Base-by-base conservation (phyloP, 2,888 invertebrate genomes). In the Cephalotes varians region DNA sequence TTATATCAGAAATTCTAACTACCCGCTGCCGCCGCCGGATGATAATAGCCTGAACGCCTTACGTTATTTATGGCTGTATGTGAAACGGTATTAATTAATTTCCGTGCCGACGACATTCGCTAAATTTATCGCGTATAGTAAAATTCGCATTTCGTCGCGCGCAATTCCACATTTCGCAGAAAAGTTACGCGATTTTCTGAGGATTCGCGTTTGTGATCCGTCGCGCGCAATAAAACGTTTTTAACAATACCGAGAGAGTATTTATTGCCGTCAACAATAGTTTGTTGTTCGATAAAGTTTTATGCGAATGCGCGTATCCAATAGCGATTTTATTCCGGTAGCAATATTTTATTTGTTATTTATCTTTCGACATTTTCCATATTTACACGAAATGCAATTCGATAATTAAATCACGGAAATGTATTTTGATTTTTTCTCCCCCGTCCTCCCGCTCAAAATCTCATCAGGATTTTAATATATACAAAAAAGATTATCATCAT, bases 51-150 rank as follows among this genome's bases (percentile, higher is more conserved):
- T 7, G 28, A 80, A 49, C 40, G 25, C 54, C 51, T 74, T 74
- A 64, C 54, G 64, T 81, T 81, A 73, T 64, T 67, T 79, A 69
- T 69, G 64, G 25, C 64, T 34, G 21, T 18, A 64, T n/a, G 56
- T 34, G 34, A 44, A 79, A 56, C 25, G 40, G 25, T 54, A 44
- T 69, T 67, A 69, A 79, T 79, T 79, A 79, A 79, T 79, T 79
- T 69, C 56, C 56, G 54, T 25, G n/a, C 12, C 44, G 77, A 15
- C 34, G 56, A 56, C 56, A 34, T 37, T 47, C 31, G 40, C 15
- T 21, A 21, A 69, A 79, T 79, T 58, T 79, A 79, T 34, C 69
- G 34, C 18, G 44, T 56, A 25, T 28, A 31, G 31, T 34, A 31
- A 62, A 67, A 77, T 56, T 67, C 40, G 58, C 40, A 15, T 44